Evolutionary conservation across 2,888 invertebrate species (phyloP).

Genomic region (Brachyptera risi): DNA sequence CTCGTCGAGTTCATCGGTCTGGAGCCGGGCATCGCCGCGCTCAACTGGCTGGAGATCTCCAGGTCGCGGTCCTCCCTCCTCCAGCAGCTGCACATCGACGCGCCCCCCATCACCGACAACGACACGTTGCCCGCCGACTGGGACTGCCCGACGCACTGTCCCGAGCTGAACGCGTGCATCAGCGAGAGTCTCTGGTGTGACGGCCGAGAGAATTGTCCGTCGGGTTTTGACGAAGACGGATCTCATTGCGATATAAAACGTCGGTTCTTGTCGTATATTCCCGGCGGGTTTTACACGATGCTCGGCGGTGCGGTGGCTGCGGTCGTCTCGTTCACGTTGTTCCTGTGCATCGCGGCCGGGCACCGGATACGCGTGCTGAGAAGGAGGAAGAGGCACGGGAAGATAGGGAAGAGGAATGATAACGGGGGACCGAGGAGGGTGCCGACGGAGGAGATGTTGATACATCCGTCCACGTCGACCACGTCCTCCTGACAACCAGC

Average conservation of each 20-base stretch:
- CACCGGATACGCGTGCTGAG: constrained; percentile 53
- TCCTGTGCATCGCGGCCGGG: constrained; percentile 56
- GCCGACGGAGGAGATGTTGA: constrained; percentile 65
- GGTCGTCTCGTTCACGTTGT: constrained; percentile 53
- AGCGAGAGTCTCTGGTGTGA: constrained; percentile 71
- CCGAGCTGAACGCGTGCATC: constrained; percentile 74
- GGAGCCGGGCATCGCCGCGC: constrained; percentile 71
- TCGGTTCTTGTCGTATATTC: constrained; percentile 49
- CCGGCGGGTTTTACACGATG: constrained; percentile 52
- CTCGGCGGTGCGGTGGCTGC: constrained; percentile 54
- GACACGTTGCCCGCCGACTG: constrained; percentile 45
- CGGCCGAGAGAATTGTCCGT: constrained; percentile 62
- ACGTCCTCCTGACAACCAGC: constrained; percentile 87
- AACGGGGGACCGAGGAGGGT: constrained; percentile 51
- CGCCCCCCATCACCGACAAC: constrained; percentile 47
- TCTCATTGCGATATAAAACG: constrained; percentile 54
- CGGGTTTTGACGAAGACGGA: constrained; percentile 67
- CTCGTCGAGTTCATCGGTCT: constrained; percentile 64
- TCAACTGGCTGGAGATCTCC: constrained; percentile 72
- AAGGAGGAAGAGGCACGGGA: constrained; percentile 50
- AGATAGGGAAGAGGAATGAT: constrained; percentile 53
- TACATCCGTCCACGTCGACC: constrained; percentile 56
- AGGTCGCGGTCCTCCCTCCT: constrained; percentile 59
- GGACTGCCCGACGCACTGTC: constrained; percentile 62
- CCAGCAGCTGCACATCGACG: constrained; percentile 54